Conservation (phyloP, 1,140 invertebrate species). For the Zophobas atratus region DNA sequence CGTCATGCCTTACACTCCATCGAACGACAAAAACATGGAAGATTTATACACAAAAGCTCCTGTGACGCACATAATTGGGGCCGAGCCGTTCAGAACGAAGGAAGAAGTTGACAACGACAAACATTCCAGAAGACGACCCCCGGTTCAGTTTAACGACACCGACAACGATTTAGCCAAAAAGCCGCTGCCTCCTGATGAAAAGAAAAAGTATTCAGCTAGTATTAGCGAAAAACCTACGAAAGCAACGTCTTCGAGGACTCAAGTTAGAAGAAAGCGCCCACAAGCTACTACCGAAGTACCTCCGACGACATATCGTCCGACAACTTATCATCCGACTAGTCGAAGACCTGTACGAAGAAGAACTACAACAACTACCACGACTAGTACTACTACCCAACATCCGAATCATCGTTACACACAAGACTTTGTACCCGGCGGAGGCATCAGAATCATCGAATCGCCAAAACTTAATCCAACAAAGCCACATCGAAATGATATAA, state of each 20-base stretch:
- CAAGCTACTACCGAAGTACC: slow-evolving; percentile 13
- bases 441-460: slow-evolving; percentile 47
- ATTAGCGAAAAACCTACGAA: slow-evolving; percentile 40
- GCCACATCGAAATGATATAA: slow-evolving; percentile 6
- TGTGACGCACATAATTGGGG: slow-evolving; percentile 69
- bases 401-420: slow-evolving; percentile 59
- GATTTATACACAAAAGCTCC: slow-evolving; percentile 73
- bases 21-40: slow-evolving; percentile 66
- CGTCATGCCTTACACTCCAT: slow-evolving; percentile 71
- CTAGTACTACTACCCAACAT: slow-evolving; percentile 46
- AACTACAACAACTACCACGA: slow-evolving; percentile 30
- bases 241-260: slow-evolving; percentile 16
- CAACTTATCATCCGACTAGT: slow-evolving; percentile 22
- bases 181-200: slow-evolving; percentile 22
- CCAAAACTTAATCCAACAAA: slow-evolving; percentile 44
- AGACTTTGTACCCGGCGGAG: slow-evolving; percentile 45
- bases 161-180: slow-evolving; percentile 39
- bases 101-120: slow-evolving; percentile 42
- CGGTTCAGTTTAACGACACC: slow-evolving; percentile 15
- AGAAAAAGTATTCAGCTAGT: slow-evolving; percentile 20
- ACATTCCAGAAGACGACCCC: slow-evolving; percentile 16
- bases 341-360: slow-evolving; percentile 45
- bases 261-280: slow-evolving; percentile 27
- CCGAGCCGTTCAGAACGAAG: slow-evolving; percentile 37
- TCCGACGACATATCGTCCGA: neutral